Conservation (phyloP, 2,888 invertebrate genomes). For the Rotaria magnacalcarata region DNA sequence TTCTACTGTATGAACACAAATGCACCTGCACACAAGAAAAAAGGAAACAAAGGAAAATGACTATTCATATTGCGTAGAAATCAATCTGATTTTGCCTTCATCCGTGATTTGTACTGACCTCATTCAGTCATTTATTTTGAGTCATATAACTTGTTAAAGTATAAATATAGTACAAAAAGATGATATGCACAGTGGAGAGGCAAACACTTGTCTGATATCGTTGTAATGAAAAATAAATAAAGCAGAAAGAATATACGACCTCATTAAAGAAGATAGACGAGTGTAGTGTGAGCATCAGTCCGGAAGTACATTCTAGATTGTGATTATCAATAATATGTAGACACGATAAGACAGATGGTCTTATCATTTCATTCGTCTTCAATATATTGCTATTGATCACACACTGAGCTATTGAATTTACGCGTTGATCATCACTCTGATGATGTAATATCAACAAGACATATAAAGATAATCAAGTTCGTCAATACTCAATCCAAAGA, state of each 20-base stretch:
- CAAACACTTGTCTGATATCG: background rate
- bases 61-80: background rate
- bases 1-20: background rate
- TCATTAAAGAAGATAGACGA: constrained; percentile 5
- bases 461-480: constrained; percentile 29
- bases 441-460: constrained; percentile 29
- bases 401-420: background rate
- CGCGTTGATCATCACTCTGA: background rate
- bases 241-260: background rate
- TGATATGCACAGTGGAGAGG: background rate
- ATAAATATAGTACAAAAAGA: no score
- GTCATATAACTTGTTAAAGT: background rate
- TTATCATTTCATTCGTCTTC: constrained; percentile 6
- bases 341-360: constrained; percentile 25
- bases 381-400: background rate
- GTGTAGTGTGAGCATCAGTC: background rate
- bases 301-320: background rate
- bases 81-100: background rate
- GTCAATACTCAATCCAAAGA: constrained; percentile 18
- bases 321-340: constrained; percentile 29
- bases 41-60: background rate
- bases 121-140: background rate
- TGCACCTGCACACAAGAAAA: background rate
- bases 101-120: background rate
- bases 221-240: background rate